phyloP scores from a whole-genome alignment of 2,888 invertebrate species.

The Pammene aurita region DNA sequence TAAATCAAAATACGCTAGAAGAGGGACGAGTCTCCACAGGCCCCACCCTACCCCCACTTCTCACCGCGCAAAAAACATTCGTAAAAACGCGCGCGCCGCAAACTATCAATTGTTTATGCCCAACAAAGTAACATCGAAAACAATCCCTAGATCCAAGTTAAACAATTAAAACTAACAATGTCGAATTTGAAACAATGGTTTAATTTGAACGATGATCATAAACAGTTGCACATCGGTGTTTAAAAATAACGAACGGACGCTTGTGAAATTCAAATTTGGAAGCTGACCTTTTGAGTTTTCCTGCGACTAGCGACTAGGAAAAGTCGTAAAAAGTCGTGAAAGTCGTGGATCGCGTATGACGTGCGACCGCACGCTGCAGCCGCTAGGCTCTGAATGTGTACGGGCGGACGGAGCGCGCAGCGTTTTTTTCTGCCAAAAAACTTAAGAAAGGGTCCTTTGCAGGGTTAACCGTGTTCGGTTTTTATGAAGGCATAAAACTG shows the following conservation, averaged over 20 bases:
- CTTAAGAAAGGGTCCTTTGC: slow-evolving; percentile 74
- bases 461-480: slow-evolving; percentile 73
- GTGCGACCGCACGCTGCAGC: slow-evolving; percentile 76
- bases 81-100: slow-evolving; percentile 79
- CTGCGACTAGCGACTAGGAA: slow-evolving; percentile 70
- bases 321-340: slow-evolving; percentile 52
- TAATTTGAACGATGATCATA: slow-evolving; percentile 74
- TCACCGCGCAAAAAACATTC: slow-evolving; percentile 79
- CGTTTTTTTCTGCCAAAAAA: slow-evolving; percentile 78
- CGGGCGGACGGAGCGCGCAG: slow-evolving; percentile 56
- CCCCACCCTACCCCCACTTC: slow-evolving; percentile 81
- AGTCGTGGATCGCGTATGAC: slow-evolving; percentile 50
- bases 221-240: slow-evolving; percentile 63
- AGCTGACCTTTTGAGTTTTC: slow-evolving; percentile 63
- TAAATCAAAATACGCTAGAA: slow-evolving; percentile 83
- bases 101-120: slow-evolving; percentile 80
- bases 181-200: slow-evolving; percentile 77
- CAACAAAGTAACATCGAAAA: slow-evolving; percentile 68
- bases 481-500: slow-evolving; percentile 51
- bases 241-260: slow-evolving; percentile 10
- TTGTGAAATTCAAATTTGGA: slow-evolving; percentile 44
- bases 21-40: slow-evolving; percentile 79
- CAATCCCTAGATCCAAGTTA: slow-evolving; percentile 66
- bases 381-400: slow-evolving; percentile 74
- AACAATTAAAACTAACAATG: slow-evolving; percentile 77